Percentiles rank a stretch among this genome's conserved stretches.
Conservation (phyloP, 2,113 vertebrate genomes). For the Microcebus griseorufus region DNA sequence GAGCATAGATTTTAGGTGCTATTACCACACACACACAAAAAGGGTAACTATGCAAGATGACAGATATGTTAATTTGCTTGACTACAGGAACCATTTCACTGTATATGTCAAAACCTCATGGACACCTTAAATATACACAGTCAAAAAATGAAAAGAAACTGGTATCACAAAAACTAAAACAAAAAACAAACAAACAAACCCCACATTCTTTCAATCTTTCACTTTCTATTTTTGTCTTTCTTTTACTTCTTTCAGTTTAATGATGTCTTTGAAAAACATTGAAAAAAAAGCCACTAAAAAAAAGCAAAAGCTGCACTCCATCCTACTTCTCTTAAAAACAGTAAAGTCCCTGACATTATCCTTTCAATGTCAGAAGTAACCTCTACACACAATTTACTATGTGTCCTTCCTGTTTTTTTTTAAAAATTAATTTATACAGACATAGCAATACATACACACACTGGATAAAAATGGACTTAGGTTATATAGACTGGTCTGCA, state of each 20-base stretch:
- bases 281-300: neutral
- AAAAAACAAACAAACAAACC: neutral
- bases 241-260: neutral
- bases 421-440: neutral
- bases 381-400: neutral
- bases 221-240: neutral
- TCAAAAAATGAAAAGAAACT: neutral
- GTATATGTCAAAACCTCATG: neutral
- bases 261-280: conserved; percentile 23
- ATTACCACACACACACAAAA: neutral
- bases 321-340: neutral
- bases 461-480: neutral
- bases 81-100: neutral
- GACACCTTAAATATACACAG: neutral
- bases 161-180: neutral
- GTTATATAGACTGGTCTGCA: neutral
- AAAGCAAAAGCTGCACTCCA: neutral
- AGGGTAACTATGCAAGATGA: neutral
- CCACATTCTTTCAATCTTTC: neutral
- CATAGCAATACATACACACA: neutral
- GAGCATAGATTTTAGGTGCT: neutral
- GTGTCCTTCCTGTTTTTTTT: neutral
- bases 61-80: neutral
- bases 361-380: neutral
- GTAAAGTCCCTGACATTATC: neutral